phyloP scores from a whole-genome alignment of 2,797 vertebrate species.

The Anabas testudineus region DNA sequence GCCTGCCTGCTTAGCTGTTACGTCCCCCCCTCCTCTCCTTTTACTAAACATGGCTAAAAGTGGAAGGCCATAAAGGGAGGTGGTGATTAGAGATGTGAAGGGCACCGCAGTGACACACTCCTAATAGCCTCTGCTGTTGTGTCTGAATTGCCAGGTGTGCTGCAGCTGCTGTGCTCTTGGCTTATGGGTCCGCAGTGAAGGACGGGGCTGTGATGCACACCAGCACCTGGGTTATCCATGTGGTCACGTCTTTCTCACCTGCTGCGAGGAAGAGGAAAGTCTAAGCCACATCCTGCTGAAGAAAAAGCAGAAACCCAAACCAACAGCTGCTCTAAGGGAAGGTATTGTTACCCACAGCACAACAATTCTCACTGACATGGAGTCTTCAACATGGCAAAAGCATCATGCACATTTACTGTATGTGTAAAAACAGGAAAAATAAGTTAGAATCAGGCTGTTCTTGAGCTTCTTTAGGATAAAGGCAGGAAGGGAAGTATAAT shows the following conservation, averaged over 20 bases:
- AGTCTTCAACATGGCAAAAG: conserved; percentile 4
- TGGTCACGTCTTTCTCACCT: conserved; percentile 90
- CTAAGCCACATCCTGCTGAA: conserved; percentile 79
- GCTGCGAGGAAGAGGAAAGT: conserved; percentile 89
- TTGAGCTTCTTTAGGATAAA: neutral
- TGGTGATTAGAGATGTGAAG: conserved; percentile 30
- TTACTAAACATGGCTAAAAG: conserved; percentile 29
- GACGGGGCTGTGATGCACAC: conserved; percentile 84
- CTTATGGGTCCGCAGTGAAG: conserved; percentile 82
- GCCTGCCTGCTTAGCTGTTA: conserved; percentile 10
- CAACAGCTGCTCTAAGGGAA: conserved; percentile 81
- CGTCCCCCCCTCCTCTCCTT: conserved; percentile 15
- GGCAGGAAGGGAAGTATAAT: too few species aligned
- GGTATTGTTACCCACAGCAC: conserved; percentile 74
- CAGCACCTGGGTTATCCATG: conserved; percentile 91
- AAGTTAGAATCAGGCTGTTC: too few species aligned
- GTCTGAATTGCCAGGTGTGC: conserved; percentile 86
- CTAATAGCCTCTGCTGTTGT: conserved; percentile 47
- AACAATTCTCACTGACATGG: neutral
- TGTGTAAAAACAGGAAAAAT: neutral
- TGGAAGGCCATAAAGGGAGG: conserved; percentile 34
- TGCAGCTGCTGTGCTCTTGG: conserved; percentile 94
- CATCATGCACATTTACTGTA: neutral
- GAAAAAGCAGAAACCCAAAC: conserved; percentile 80
- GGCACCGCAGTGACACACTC: neutral